phyloP scores from a whole-genome alignment of 2,888 invertebrate species.

The Cylloceria caligata region DNA sequence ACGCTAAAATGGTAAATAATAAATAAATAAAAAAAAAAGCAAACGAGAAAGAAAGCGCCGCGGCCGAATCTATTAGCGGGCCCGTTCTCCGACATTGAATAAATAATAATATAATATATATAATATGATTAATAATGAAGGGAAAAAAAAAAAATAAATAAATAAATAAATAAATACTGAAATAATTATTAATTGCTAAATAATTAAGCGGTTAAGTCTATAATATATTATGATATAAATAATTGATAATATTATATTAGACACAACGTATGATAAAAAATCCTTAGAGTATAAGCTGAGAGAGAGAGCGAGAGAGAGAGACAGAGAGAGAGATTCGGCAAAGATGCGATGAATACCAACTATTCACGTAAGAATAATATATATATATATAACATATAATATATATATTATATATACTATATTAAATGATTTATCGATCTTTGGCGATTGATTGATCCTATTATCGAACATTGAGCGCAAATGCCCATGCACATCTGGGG shows the following conservation, averaged over 20 bases:
- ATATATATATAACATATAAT: slow-evolving; percentile 42
- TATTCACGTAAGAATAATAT: slow-evolving; percentile 41
- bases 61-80: slow-evolving; percentile 81
- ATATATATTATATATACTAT: slow-evolving; percentile 52
- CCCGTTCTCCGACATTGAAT: slow-evolving; percentile 84
- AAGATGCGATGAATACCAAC: slow-evolving; percentile 29
- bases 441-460: slow-evolving; percentile 38
- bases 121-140: slow-evolving; percentile 71
- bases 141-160: slow-evolving; percentile 69
- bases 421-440: slow-evolving; percentile 53
- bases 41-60: slow-evolving; percentile 68
- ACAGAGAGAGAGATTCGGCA: slow-evolving; percentile 13
- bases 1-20: slow-evolving; percentile 31
- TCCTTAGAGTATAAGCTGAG: slow-evolving; percentile 64
- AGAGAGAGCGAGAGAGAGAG: slow-evolving; percentile 53
- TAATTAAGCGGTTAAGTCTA: slow-evolving; percentile 82
- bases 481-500: slow-evolving; percentile 39
- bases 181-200: slow-evolving; percentile 83
- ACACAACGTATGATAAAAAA: slow-evolving; percentile 63
- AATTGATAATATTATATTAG: slow-evolving; percentile 74
- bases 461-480: slow-evolving; percentile 55
- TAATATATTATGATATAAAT: slow-evolving; percentile 78
- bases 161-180: slow-evolving; percentile 79
- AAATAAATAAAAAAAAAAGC: slow-evolving; percentile 52
- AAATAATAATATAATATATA: slow-evolving; percentile 80